Conservation (phyloP, 2,797 vertebrate genomes). For the Pseudopleuronectes americanus region DNA sequence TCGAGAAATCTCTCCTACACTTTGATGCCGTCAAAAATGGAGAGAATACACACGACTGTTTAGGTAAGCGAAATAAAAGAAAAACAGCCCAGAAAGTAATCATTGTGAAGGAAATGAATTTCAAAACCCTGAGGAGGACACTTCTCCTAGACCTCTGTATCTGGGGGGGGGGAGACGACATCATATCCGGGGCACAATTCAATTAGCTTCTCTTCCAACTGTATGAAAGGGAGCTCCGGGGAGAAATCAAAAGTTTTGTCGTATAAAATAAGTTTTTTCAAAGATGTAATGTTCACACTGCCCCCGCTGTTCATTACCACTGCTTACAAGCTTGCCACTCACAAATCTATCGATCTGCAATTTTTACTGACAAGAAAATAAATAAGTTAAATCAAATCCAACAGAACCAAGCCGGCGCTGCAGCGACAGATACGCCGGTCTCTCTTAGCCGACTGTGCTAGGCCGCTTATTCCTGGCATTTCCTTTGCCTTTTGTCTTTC, state of each 20-base stretch:
- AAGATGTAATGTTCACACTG: constrained; percentile 57
- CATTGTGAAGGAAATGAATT: constrained; percentile 80
- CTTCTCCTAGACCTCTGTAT: constrained; percentile 64
- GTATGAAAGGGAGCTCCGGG: constrained; percentile 61
- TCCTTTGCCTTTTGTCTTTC: constrained; percentile 67
- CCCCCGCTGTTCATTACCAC: constrained; percentile 47
- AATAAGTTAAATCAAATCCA: constrained; percentile 43
- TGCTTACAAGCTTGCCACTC: constrained; percentile 57
- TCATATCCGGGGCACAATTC: constrained; percentile 75
- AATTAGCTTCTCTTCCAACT: constrained; percentile 73
- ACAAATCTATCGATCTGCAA: constrained; percentile 57
- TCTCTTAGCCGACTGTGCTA: constrained; percentile 48
- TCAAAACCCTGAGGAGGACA: constrained; percentile 73
- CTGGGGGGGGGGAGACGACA: constrained; percentile 11
- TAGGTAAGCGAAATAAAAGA: constrained; percentile 63
- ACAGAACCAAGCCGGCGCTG: constrained; percentile 36
- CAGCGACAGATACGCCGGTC: constrained; percentile 54
- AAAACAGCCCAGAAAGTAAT: constrained; percentile 76
- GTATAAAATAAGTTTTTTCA: constrained; percentile 71
- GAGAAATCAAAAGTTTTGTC: constrained; percentile 76
- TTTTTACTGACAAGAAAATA: constrained; percentile 30
- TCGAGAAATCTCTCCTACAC: constrained; percentile 39
- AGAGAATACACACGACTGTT: constrained; percentile 53
- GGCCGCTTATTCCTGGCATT: constrained; percentile 59
- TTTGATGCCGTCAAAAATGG: constrained; percentile 61